Conservation (phyloP, 1,140 invertebrate genomes). For the Aphelenchoides fujianensis region DNA sequence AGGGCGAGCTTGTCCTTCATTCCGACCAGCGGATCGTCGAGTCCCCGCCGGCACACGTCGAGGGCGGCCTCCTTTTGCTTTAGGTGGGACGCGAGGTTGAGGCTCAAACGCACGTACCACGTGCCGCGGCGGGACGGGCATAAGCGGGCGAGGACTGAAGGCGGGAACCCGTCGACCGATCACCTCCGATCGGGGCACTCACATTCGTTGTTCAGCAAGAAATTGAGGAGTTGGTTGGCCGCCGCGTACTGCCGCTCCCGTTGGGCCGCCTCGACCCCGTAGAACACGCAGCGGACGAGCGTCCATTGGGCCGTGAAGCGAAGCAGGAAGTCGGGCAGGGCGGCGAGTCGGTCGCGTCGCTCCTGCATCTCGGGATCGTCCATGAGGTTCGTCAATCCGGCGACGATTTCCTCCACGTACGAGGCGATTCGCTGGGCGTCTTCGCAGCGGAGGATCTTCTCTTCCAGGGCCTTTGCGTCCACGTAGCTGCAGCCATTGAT, state of each 20-base stretch:
- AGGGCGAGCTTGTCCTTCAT: slow-evolving; percentile 30
- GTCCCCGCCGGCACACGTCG: slow-evolving; percentile 13
- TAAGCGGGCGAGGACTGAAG: slow-evolving; percentile 26
- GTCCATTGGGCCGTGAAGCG: slow-evolving; percentile 34
- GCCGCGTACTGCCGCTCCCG: slow-evolving; percentile 26
- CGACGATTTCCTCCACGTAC: not conserved
- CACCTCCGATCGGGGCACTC: not conserved
- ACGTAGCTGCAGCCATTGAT: slow-evolving; percentile 30
- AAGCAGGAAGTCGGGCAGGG: slow-evolving; percentile 28
- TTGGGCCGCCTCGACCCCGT: slow-evolving; percentile 26
- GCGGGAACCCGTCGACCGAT: not conserved
- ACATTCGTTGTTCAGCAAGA: slow-evolving; percentile 31
- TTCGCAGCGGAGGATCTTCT: slow-evolving; percentile 18
- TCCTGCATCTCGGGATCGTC: too few species aligned
- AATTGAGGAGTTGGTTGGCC: slow-evolving; percentile 27
- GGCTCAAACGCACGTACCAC: slow-evolving; percentile 46
- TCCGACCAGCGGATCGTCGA: slow-evolving; percentile 28
- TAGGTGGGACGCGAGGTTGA: slow-evolving; percentile 52
- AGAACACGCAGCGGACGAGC: slow-evolving; percentile 26
- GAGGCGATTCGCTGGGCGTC: too few species aligned
- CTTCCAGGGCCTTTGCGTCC: slow-evolving; percentile 27
- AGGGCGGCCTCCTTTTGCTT: slow-evolving; percentile 37
- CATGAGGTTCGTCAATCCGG: not conserved
- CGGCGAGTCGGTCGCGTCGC: not conserved
- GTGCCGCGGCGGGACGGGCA: slow-evolving; percentile 42